These are phyloP conservation scores for Diloba caeruleocephala DNA, from an alignment of 2,888 invertebrate genomes.

Conservation along the genomic window DNA sequence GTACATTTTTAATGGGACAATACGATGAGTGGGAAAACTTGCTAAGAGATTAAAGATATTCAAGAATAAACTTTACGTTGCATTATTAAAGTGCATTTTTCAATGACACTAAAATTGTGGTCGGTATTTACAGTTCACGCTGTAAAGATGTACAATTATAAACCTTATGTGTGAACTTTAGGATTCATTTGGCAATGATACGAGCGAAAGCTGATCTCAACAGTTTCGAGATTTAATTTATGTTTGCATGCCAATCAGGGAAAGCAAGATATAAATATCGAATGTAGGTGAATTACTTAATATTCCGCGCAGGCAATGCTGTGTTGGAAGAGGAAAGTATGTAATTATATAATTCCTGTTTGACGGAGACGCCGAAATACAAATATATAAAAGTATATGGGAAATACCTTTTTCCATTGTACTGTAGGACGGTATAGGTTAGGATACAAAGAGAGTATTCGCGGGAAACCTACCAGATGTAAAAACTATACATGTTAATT, in stretches of 20 bases:
- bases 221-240: neutral
- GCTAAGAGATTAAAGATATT: neutral
- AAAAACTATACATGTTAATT: no score
- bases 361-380: no score
- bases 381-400: no score
- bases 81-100: neutral
- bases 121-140: neutral
- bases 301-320: constrained; percentile 8
- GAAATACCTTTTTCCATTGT: no score
- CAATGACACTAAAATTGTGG: neutral
- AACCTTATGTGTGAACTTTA: fast-evolving
- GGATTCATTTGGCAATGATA: neutral
- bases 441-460: no score
- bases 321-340: neutral
- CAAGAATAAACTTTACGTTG: constrained; percentile 1
- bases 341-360: neutral
- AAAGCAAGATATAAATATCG: neutral
- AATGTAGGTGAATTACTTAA: constrained; percentile 1
- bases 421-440: no score
- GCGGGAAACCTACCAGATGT: no score
- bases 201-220: neutral
- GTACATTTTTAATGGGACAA: constrained; percentile 14
- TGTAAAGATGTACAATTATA: neutral
- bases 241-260: constrained; percentile 3
- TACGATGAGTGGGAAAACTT: constrained; percentile 8